Conservation (phyloP, 2,113 vertebrate genomes). For the Microcebus jonahi region DNA sequence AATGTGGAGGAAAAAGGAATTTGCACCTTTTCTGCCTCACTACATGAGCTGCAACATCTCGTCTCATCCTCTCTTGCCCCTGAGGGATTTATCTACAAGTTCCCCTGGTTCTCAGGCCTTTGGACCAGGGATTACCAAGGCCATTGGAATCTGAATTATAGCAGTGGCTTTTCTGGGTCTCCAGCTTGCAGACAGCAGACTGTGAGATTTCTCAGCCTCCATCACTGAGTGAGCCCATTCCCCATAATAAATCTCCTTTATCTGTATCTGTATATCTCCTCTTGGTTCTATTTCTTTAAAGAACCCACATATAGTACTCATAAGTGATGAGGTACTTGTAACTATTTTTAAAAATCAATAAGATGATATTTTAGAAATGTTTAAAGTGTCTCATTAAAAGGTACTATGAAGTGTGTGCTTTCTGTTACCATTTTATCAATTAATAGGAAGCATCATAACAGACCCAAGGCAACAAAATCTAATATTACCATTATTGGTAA, state of each 20-base stretch:
- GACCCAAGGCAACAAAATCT: neutral
- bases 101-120: neutral
- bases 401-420: neutral
- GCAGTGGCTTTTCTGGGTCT: neutral
- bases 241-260: neutral
- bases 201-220: neutral
- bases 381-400: constrained; percentile 1
- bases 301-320: neutral
- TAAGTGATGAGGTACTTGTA: neutral
- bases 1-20: neutral
- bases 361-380: neutral
- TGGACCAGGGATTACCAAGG: neutral
- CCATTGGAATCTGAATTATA: neutral
- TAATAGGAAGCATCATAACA: neutral
- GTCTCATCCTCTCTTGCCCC: neutral
- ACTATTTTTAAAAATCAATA: neutral
- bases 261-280: neutral
- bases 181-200: neutral
- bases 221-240: neutral
- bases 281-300: neutral
- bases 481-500: neutral
- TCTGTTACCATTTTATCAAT: constrained; percentile 5
- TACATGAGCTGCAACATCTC: neutral
- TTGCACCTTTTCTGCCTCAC: too few relatives aligned
- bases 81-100: neutral